Base-by-base conservation (phyloP, 2,113 vertebrate genomes). In the Pluvialis apricaria region DNA sequence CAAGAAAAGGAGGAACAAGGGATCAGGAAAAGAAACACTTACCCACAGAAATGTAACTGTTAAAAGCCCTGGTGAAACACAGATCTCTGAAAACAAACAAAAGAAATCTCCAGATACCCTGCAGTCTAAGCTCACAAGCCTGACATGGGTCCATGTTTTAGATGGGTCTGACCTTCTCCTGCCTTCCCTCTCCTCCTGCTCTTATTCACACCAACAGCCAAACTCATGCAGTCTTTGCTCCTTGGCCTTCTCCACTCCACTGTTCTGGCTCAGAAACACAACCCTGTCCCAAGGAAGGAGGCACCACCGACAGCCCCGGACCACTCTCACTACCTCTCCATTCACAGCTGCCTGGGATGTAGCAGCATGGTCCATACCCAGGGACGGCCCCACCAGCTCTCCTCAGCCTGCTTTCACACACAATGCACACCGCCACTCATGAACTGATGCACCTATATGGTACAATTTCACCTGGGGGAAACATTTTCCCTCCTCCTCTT, bases 401-500 rank as follows among this genome's bases (percentile, higher is more conserved):
- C 34, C 64, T 32, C 62, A n/a, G 31, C 21, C 68, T 32, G 66
- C 57, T 24, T 13, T 7, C 65, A 34, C 25, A 55, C 62, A 34
- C 16, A 15, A 6, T 2, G 0, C 54, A 10, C 13, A 1, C 36
- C 0, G 0, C 45, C 5, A 2, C 20, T 2, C 34, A 3, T 14
- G 10, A 79, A 8, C 16, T 2, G 44, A 8, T 13, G 28, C 15
- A 36, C 21, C 29, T 34, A 7, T 2, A 5, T 0, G 2, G 17
- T 10, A 13, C 6, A 11, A 8, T 20, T 54, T 19, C 62, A 31
- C 31, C 47, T 5, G 11, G 20, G 16, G 52, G 16, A 40, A 91
- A 60, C 14, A 34, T 64, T 65, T 49, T 31, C 28, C 13, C 12
- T 31, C 24, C 20, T 76, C 65, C 28, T 29, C 5, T 38, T 31